A percentile compares a stretch with the other conserved stretches of the same genome.
phyloP scores from a whole-genome alignment of 2,797 vertebrate genomes.

The Acanthurus lineatus region DNA sequence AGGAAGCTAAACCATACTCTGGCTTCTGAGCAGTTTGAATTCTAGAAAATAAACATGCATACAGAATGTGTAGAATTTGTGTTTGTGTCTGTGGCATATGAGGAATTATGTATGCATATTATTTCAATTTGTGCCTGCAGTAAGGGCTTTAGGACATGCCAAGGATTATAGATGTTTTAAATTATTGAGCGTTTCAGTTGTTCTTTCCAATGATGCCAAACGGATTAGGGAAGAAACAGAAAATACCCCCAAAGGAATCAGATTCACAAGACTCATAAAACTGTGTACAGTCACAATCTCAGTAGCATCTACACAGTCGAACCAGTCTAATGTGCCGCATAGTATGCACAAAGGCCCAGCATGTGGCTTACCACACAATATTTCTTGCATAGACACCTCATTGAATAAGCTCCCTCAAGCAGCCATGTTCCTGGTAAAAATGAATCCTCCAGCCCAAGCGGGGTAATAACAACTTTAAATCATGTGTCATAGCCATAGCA shows the following conservation, averaged over 20 bases:
- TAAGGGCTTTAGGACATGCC: neutral
- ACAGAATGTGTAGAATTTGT: slow-evolving; percentile 6
- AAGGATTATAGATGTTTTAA: slow-evolving; percentile 2
- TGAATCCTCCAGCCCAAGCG: slow-evolving; percentile 14
- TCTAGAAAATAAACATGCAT: slow-evolving; percentile 21
- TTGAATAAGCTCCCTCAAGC: slow-evolving; percentile 16
- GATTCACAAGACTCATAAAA: neutral
- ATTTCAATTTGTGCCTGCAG: neutral
- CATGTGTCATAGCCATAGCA: slow-evolving; percentile 32
- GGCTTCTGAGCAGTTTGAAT: slow-evolving; percentile 20
- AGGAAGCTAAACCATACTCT: slow-evolving; percentile 17
- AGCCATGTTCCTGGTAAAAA: slow-evolving; percentile 39
- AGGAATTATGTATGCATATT: neutral
- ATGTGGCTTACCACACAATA: slow-evolving; percentile 18
- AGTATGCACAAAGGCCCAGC: neutral
- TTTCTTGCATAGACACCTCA: slow-evolving; percentile 19
- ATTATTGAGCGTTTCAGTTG: slow-evolving; percentile 6
- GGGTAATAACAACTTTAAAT: slow-evolving; percentile 35
- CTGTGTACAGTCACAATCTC: neutral
- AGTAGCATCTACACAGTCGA: slow-evolving; percentile 11
- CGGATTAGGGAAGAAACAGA: slow-evolving; percentile 5
- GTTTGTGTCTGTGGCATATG: slow-evolving; percentile 1
- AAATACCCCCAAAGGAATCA: slow-evolving; percentile 1
- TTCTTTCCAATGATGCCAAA: slow-evolving; percentile 3
- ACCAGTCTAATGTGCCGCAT: neutral